phyloP scores from a whole-genome alignment of 2,113 vertebrate genomes.

The Probosciger aterrimus region DNA sequence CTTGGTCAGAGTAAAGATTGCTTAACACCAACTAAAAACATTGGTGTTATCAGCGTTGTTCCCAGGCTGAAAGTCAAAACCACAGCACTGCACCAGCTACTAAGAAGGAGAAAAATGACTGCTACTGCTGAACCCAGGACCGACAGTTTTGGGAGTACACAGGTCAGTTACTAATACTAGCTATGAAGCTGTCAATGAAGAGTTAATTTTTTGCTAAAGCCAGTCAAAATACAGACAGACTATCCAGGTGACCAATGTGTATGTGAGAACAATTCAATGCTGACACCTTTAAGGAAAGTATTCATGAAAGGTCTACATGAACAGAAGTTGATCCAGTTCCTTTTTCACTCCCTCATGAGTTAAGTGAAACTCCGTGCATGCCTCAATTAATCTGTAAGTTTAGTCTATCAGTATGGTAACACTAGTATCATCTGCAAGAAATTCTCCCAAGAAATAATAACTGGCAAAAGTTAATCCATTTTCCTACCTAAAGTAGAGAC shows the following conservation, averaged over 20 bases:
- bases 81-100: background rate
- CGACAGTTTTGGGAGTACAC: background rate
- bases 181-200: background rate
- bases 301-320: background rate
- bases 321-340: background rate
- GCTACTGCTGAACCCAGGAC: background rate
- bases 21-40: too few species aligned
- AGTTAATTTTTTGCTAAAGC: background rate
- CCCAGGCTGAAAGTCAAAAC: too few species aligned
- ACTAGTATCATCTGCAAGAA: background rate
- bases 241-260: background rate
- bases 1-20: too few species aligned
- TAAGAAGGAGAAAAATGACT: background rate
- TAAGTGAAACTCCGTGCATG: background rate
- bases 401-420: background rate
- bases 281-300: background rate
- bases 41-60: too few species aligned
- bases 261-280: background rate
- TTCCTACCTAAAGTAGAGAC: background rate
- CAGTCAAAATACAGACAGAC: background rate
- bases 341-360: background rate
- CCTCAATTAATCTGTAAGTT: background rate
- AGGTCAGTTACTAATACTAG: background rate
- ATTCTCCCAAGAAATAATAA: background rate
- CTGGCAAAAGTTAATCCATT: background rate